A percentile compares a stretch with the other conserved stretches of the same genome.
phyloP scores from a whole-genome alignment of 2,113 vertebrate species.

The Polypterus bichir region DNA sequence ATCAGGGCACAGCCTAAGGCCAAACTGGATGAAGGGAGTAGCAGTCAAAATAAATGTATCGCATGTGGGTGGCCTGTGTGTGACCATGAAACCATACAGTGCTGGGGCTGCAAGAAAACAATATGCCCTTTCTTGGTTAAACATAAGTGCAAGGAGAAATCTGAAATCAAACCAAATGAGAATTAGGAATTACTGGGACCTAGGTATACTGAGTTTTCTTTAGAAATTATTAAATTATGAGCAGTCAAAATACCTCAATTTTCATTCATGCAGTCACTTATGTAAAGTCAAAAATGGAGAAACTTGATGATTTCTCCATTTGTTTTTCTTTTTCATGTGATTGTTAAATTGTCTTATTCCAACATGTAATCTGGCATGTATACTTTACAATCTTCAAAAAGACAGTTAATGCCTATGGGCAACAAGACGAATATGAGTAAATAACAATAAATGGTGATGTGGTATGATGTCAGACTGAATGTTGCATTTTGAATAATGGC shows the following conservation, averaged over 20 bases:
- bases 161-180: neutral
- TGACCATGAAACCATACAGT: constrained; percentile 19
- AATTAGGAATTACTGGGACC: constrained; percentile 6
- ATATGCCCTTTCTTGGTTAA: constrained; percentile 31
- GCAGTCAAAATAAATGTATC: constrained; percentile 10
- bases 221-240: constrained; percentile 5
- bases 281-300: too few relatives aligned
- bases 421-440: neutral
- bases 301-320: neutral
- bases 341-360: too few relatives aligned
- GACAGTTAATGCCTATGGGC: neutral
- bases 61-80: constrained; percentile 16
- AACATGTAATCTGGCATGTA: too few relatives aligned
- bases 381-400: too few relatives aligned
- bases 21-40: neutral
- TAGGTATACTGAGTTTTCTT: neutral
- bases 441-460: neutral
- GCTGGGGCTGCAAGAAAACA: constrained; percentile 24
- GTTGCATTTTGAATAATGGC: neutral
- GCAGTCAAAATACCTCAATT: neutral
- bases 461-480: neutral
- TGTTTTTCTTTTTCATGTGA: neutral
- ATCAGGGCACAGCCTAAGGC: constrained; percentile 15
- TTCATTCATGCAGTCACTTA: constrained; percentile 11
- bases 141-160: constrained; percentile 19